phyloP scores from a whole-genome alignment of 2,113 vertebrate species.

The Eretmodus cyanostictus region DNA sequence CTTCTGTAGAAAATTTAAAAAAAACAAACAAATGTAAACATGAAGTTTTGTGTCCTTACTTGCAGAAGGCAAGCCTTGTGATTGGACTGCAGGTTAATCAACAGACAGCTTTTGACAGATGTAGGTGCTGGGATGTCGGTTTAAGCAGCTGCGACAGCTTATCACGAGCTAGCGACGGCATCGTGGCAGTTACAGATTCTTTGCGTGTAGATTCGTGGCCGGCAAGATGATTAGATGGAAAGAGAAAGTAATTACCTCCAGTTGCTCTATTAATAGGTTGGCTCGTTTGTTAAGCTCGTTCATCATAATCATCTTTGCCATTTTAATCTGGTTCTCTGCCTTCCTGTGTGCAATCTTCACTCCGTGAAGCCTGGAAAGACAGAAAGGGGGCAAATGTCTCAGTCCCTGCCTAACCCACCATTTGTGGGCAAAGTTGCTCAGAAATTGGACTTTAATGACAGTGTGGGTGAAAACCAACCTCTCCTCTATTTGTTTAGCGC shows the following conservation, averaged over 20 bases:
- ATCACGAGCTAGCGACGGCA: constrained; percentile 23
- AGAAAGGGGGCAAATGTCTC: constrained; percentile 17
- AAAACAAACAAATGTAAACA: not conserved
- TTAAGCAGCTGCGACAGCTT: constrained; percentile 43
- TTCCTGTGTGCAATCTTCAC: constrained; percentile 90
- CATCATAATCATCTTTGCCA: constrained; percentile 96
- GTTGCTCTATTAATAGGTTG: constrained; percentile 90
- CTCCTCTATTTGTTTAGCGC: constrained; percentile 73
- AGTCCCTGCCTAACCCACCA: not conserved
- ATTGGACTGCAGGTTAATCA: not conserved
- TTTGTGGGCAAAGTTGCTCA: not conserved
- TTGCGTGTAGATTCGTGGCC: constrained; percentile 30
- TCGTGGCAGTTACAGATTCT: constrained; percentile 23
- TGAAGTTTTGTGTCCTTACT: not conserved
- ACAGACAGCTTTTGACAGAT: not conserved
- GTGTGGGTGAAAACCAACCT: constrained; percentile 50
- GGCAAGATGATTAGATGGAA: constrained; percentile 39
- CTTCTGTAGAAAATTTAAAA: constrained; percentile 62
- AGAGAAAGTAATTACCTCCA: constrained; percentile 83
- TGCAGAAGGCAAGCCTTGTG: not conserved
- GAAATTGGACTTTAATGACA: not conserved
- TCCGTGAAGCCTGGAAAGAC: constrained; percentile 81
- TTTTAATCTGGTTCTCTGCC: constrained; percentile 98
- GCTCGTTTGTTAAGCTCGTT: constrained; percentile 95
- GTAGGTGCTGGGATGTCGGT: not conserved